Evolutionary conservation across 2,888 invertebrate genomes (phyloP).

Genomic region (Pterostichus madidus): DNA sequence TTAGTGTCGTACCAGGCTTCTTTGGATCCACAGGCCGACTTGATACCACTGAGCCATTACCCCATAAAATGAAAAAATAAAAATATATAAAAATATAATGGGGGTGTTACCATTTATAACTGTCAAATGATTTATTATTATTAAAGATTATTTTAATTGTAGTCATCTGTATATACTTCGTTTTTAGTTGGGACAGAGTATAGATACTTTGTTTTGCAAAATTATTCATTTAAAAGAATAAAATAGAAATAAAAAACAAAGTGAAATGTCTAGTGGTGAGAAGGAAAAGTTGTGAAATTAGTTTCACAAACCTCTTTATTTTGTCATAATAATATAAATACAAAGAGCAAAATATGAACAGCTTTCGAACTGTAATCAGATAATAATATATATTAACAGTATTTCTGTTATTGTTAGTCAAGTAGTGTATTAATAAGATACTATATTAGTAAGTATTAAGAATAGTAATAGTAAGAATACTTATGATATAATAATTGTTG

Average conservation of each 20-base stretch:
- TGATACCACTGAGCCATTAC: too few species aligned
- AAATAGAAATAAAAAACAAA: background rate
- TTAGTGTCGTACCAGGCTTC: too few species aligned
- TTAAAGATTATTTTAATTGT: too few species aligned
- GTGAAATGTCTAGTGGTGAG: background rate
- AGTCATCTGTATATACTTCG: too few species aligned
- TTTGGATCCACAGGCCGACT: too few species aligned
- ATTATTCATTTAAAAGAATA: too few species aligned
- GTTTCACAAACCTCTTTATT: conserved; percentile 64
- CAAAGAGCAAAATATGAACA: conserved; percentile 67
- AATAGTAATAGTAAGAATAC: conserved; percentile 62
- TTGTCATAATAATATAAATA: conserved; percentile 64
- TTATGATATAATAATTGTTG: conserved; percentile 65
- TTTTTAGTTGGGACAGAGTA: too few species aligned
- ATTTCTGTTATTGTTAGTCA: conserved; percentile 58
- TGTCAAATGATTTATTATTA: too few species aligned
- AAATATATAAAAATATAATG: too few species aligned
- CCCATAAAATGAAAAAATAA: too few species aligned
- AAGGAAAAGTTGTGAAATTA: conserved; percentile 12
- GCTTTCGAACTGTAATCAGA: conserved; percentile 59
- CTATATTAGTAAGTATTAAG: conserved; percentile 50
- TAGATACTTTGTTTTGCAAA: too few species aligned
- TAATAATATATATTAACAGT: conserved; percentile 64
- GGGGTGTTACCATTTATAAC: too few species aligned
- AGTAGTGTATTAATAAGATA: conserved; percentile 36